A percentile compares a stretch with the other conserved stretches of the same genome.
Evolutionary conservation across 2,113 vertebrate genomes (phyloP).

Genomic region (Halcyon senegalensis): DNA sequence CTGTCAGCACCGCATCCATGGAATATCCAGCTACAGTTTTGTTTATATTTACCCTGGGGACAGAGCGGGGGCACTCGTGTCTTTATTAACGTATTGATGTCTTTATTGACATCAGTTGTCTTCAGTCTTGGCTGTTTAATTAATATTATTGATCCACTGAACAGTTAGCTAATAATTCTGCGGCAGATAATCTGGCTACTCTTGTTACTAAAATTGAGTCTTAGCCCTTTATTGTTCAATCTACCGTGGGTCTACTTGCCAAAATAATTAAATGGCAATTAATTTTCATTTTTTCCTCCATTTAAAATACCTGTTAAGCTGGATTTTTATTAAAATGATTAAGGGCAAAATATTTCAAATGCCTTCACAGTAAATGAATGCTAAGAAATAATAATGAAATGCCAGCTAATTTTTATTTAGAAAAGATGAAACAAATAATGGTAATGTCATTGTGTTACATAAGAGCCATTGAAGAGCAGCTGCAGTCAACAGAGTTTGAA

Average conservation of each 20-base stretch:
- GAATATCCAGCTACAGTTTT: background rate
- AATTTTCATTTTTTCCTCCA: background rate
- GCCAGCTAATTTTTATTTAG: background rate
- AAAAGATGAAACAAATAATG: background rate
- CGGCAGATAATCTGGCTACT: background rate
- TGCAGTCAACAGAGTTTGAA: background rate
- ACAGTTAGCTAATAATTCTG: slow-evolving; percentile 14
- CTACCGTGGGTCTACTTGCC: background rate
- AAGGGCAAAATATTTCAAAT: background rate
- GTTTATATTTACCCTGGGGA: background rate
- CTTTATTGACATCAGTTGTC: slow-evolving; percentile 16
- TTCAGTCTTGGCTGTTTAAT: slow-evolving; percentile 24
- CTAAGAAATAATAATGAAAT: background rate
- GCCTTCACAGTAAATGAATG: background rate
- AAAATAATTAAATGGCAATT: background rate
- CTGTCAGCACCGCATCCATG: background rate
- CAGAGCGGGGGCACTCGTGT: background rate
- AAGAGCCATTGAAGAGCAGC: background rate
- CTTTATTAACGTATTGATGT: background rate
- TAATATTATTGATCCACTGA: slow-evolving; percentile 25
- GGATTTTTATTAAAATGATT: background rate
- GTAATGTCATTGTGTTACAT: background rate
- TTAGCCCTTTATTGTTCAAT: background rate
- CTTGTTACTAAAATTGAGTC: slow-evolving; percentile 8
- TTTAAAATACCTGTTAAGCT: background rate